Evolutionary conservation across 2,797 vertebrate genomes (phyloP), one percentile per base, ranked within the genome.

Genomic region (Acridotheres tristis): DNA sequence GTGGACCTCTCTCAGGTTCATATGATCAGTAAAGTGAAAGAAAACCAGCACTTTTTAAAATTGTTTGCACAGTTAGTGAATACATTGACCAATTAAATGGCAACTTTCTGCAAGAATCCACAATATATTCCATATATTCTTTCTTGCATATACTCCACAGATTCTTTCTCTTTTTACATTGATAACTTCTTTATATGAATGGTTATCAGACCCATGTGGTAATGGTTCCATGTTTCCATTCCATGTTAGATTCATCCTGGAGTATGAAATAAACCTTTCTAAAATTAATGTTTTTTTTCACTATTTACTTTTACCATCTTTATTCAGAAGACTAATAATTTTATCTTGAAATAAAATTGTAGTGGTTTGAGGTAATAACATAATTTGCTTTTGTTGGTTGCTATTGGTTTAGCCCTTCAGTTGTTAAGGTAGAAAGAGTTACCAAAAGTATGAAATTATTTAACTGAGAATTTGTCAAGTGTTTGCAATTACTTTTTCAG

Each of bases 21-120:
- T 32, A 17, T 16, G 8, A n/a, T 30, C 5, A 17, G 7, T 10
- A 92, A 77, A 72, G 9, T 16, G 26, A 71, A 86, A 67, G 77
- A 76, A 73, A 48, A 2, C 0, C 0, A 7, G 13, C 5, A 14
- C 4, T 58, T 58, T 29, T 11, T 8, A 1, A 7, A 42, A 23
- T 30, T 68, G 4, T 43, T 78, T 78, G 42, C 4, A 30, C 1
- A 84, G 12, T 14, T 48, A 82, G 13, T 43, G 4, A 78, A 73
- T 62, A 5, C 3, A 22, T 10, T 79, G 11, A 48, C 27, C 10
- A 47, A 9, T 54, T n/a, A 38, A 4, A 71, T 73, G 6, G 9
- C 23, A 67, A 13, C 36, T 32, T 82, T 65, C 26, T 47, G 5
- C 14, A 74, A 43, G 34, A 19, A 6, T 25, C 26, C 42, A 69